Percentiles rank a stretch among this genome's conserved stretches.
Conservation (phyloP, 2,797 vertebrate genomes). For the Schizothorax lantsangensis region DNA sequence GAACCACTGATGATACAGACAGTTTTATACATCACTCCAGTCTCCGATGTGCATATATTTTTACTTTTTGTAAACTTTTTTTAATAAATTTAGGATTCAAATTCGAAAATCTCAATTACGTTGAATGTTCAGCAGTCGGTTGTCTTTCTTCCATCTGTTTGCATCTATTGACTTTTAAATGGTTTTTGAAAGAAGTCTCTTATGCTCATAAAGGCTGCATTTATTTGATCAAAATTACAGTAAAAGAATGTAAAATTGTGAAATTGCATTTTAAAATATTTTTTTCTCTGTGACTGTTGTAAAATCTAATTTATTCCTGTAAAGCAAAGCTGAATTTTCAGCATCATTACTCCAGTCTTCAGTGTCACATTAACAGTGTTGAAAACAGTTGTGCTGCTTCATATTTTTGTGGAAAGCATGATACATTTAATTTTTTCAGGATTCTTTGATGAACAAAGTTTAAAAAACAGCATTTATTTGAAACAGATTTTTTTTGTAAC, state of each 20-base stretch:
- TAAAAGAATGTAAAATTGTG: background rate
- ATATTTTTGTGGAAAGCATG: background rate
- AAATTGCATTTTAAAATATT: background rate
- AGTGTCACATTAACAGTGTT: background rate
- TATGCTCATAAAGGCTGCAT: background rate
- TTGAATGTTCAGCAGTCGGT: background rate
- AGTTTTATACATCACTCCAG: background rate
- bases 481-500: background rate
- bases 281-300: background rate
- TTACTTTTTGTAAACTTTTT: background rate
- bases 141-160: background rate
- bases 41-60: background rate
- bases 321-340: background rate
- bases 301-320: background rate
- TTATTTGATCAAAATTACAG: background rate
- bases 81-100: background rate
- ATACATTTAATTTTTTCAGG: too few species aligned
- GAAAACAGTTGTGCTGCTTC: background rate
- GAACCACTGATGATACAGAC: background rate
- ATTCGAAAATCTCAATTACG: background rate
- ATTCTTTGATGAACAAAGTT: too few species aligned
- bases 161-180: background rate
- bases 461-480: background rate
- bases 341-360: background rate
- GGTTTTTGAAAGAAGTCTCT: background rate